Evolutionary conservation across 2,797 vertebrate genomes (phyloP).

Genomic region (Chelon labrosus): DNA sequence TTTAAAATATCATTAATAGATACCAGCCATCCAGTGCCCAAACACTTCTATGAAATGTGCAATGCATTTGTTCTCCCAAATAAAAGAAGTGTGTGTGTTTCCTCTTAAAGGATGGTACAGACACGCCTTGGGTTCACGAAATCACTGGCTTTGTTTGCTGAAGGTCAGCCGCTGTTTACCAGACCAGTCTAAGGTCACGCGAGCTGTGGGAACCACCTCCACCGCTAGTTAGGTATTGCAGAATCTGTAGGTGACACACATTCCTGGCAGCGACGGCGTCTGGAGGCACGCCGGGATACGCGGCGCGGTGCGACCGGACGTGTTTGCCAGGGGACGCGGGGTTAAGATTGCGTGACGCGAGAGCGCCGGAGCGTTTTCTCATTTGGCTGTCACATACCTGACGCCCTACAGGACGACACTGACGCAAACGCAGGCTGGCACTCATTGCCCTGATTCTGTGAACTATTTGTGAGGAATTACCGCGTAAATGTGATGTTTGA

Average conservation of each 20-base stretch:
- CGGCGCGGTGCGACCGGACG: not conserved
- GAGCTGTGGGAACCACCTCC: conserved; percentile 53
- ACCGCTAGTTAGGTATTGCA: conserved; percentile 38
- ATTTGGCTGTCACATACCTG: conserved; percentile 3
- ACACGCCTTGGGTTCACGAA: conserved; percentile 35
- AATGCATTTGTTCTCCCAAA: not conserved
- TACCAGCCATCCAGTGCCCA: not conserved
- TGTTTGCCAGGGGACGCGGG: conserved; percentile 1
- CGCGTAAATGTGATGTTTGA: conserved; percentile 12
- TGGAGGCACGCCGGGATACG: conserved; percentile 21
- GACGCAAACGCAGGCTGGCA: conserved; percentile 6
- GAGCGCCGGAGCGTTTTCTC: not conserved
- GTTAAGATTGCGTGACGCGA: not conserved
- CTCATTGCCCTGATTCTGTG: not conserved
- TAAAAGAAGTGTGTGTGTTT: not conserved
- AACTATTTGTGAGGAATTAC: conserved; percentile 10
- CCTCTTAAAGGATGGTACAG: conserved; percentile 46
- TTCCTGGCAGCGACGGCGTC: conserved; percentile 23
- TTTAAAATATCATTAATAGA: not conserved
- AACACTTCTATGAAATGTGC: not conserved
- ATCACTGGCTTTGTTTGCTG: conserved; percentile 60
- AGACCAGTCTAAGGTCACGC: conserved; percentile 47
- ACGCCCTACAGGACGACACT: conserved; percentile 5
- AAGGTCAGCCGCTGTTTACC: conserved; percentile 59
- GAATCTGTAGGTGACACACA: conserved; percentile 40